phyloP scores from a whole-genome alignment of 2,113 vertebrate genomes.

The Jaculus jaculus region DNA sequence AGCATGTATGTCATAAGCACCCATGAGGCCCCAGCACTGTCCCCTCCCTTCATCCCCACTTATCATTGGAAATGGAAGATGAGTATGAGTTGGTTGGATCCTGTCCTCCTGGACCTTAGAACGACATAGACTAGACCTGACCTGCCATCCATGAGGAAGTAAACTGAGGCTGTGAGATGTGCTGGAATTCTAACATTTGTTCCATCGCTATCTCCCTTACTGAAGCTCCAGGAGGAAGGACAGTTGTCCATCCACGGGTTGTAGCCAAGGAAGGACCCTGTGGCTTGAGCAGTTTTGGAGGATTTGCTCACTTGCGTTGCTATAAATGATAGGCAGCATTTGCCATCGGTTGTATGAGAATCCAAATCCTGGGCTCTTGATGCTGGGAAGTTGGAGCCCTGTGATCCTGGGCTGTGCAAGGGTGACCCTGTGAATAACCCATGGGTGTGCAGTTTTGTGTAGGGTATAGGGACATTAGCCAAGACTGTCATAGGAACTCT shows the following conservation, averaged over 20 bases:
- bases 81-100: not conserved
- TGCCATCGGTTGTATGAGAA: not conserved
- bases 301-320: not conserved
- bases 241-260: accelerated
- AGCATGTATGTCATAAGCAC: not conserved
- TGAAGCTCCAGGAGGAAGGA: not conserved
- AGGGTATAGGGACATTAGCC: not conserved
- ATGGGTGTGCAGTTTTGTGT: accelerated
- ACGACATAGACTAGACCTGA: not conserved
- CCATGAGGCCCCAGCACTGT: not conserved
- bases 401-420: not conserved
- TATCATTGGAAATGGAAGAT: not conserved
- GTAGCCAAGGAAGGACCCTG: not conserved
- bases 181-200: not conserved
- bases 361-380: not conserved
- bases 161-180: too few species aligned
- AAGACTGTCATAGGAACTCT: not conserved
- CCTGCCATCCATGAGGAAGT: too few species aligned
- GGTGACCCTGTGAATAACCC: not conserved
- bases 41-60: not conserved
- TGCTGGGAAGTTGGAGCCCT: not conserved
- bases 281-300: not conserved
- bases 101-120: not conserved
- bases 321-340: not conserved
- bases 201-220: accelerated